A percentile compares a stretch with the other conserved stretches of the same genome.
phyloP scores from a whole-genome alignment of 2,888 invertebrate genomes.

The Amiota communis region DNA sequence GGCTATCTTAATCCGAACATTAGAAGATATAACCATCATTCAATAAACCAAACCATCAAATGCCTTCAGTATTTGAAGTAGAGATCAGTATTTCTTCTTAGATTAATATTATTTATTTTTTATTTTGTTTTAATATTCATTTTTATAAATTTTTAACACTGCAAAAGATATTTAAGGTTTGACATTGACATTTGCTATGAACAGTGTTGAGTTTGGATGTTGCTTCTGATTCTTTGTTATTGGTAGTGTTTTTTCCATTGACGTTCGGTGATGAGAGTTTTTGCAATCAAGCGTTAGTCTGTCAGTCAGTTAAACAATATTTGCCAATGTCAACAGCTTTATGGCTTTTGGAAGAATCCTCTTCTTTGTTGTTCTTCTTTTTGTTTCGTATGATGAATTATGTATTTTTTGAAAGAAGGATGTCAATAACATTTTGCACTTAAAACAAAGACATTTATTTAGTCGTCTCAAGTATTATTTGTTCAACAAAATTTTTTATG shows the following conservation, averaged over 20 bases:
- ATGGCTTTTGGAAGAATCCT: background rate
- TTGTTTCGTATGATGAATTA: background rate
- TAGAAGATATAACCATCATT: no score
- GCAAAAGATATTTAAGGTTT: conserved; percentile 50
- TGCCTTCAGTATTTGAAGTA: no score
- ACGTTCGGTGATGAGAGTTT: no score
- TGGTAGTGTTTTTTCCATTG: conserved; percentile 11
- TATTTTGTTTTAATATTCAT: conserved; percentile 17
- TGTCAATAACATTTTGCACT: conserved; percentile 37
- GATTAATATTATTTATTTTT: background rate
- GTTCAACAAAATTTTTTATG: no score
- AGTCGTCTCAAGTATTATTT: no score
- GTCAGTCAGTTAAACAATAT: conserved; percentile 19
- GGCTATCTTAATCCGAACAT: no score
- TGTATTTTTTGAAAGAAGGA: conserved; percentile 32
- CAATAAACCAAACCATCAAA: no score
- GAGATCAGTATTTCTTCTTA: no score
- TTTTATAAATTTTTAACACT: conserved; percentile 17
- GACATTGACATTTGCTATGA: conserved; percentile 67
- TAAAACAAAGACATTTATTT: no score
- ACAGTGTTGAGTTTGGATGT: conserved; percentile 36
- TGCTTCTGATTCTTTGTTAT: conserved; percentile 32
- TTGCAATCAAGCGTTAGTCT: no score
- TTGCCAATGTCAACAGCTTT: conserved; percentile 34
- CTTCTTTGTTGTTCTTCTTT: background rate